Evolutionary conservation across 2,888 invertebrate genomes (phyloP).

Genomic region (Ochropleura plecta): DNA sequence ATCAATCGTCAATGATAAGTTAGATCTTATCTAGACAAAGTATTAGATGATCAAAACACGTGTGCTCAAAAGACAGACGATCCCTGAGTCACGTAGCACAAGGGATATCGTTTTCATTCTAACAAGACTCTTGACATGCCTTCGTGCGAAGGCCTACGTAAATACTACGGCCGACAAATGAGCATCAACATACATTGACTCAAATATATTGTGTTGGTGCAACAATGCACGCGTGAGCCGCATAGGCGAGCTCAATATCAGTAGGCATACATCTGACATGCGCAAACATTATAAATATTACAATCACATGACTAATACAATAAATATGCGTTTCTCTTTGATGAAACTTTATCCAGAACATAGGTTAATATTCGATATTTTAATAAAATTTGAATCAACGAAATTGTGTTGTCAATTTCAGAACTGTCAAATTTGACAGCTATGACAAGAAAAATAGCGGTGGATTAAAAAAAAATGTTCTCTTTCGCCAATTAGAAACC

Average conservation of each 20-base stretch:
- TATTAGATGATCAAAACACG: conserved; percentile 6
- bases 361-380: not conserved
- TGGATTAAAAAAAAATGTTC: conserved; percentile 7
- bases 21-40: not conserved
- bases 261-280: conserved; percentile 55
- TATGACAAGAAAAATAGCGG: not conserved
- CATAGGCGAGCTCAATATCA: conserved; percentile 59
- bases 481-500: conserved; percentile 23
- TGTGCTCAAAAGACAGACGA: conserved; percentile 11
- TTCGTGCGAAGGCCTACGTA: conserved; percentile 26
- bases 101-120: conserved; percentile 51
- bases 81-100: conserved; percentile 4
- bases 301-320: conserved; percentile 62
- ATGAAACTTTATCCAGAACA: conserved; percentile 28
- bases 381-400: not conserved
- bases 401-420: not conserved
- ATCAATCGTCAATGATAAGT: not conserved
- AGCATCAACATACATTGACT: conserved; percentile 42
- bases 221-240: conserved; percentile 65
- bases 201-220: conserved; percentile 56
- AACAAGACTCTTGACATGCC: conserved; percentile 45
- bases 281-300: conserved; percentile 56
- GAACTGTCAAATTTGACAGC: conserved; percentile 18
- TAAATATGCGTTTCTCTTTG: conserved; percentile 56
- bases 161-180: conserved; percentile 36